Evolutionary conservation across 2,888 invertebrate species (phyloP).

Genomic region (Ochropacha duplaris): DNA sequence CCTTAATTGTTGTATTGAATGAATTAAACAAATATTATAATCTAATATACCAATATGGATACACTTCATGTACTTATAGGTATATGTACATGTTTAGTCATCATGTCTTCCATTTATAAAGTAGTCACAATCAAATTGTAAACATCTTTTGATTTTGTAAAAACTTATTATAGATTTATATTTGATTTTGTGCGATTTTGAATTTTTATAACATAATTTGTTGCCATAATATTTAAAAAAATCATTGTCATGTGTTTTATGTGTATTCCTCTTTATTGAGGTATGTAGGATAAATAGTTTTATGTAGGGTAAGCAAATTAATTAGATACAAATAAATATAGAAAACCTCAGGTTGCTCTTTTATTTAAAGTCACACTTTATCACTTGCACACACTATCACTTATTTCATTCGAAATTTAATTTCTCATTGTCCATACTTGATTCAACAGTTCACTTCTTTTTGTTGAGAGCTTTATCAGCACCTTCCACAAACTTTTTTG

Average conservation of each 20-base stretch:
- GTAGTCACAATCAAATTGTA: slow-evolving; percentile 5
- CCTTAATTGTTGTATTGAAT: background rate
- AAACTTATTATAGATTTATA: background rate
- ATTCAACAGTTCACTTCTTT: slow-evolving; percentile 65
- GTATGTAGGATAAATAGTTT: slow-evolving; percentile 5
- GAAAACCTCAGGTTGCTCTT: slow-evolving; percentile 13
- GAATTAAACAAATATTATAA: background rate
- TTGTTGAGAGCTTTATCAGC: slow-evolving; percentile 89
- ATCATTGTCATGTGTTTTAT: background rate
- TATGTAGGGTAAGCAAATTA: slow-evolving; percentile 12
- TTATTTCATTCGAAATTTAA: slow-evolving; percentile 12
- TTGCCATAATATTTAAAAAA: slow-evolving; percentile 11
- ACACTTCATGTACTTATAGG: slow-evolving; percentile 11
- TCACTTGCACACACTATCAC: slow-evolving; percentile 1
- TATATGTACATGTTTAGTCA: slow-evolving; percentile 27
- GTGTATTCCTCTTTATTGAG: slow-evolving; percentile 4
- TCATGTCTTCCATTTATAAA: slow-evolving; percentile 39
- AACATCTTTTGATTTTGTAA: background rate
- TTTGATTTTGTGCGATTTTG: background rate
- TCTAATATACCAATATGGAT: background rate
- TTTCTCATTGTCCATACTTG: slow-evolving; percentile 10
- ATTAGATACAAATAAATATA: slow-evolving; percentile 14
- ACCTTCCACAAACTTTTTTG: slow-evolving; percentile 89
- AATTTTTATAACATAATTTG: slow-evolving; percentile 16
- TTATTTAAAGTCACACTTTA: slow-evolving; percentile 9